phyloP scores from a whole-genome alignment of 2,113 vertebrate species.

The Sylvia atricapilla region DNA sequence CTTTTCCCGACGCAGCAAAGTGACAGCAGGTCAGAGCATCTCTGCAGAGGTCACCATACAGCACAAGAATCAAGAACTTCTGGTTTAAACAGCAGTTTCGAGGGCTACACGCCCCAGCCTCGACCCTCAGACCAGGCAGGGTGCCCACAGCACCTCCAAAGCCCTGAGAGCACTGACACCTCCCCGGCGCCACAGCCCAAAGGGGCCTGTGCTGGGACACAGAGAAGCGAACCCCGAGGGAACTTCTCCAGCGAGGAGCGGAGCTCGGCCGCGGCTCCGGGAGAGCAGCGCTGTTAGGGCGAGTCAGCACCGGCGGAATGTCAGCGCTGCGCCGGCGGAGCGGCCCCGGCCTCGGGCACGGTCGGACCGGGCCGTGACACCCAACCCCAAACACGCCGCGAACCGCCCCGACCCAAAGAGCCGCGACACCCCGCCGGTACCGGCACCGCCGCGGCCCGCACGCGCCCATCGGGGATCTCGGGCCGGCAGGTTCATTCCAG shows the following conservation, averaged over 20 bases:
- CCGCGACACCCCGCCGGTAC: neutral
- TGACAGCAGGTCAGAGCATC: neutral
- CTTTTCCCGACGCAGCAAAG: fast-evolving
- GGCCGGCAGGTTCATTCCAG: neutral
- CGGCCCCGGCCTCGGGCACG: fast-evolving
- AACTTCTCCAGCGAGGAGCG: neutral
- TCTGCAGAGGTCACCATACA: fast-evolving
- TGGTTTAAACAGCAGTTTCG: fast-evolving
- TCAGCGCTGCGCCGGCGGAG: fast-evolving
- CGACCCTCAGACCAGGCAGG: neutral
- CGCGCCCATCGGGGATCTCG: neutral
- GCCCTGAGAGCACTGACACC: fast-evolving
- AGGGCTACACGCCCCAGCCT: neutral
- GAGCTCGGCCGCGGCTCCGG: neutral
- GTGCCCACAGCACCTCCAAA: fast-evolving
- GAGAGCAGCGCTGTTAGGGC: neutral
- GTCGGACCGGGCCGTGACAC: neutral
- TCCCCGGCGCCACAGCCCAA: fast-evolving
- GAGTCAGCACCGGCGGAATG: fast-evolving
- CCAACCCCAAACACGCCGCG: neutral
- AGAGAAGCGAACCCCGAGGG: neutral
- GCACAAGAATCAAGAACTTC: fast-evolving
- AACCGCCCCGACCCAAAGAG: neutral
- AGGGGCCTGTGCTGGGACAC: fast-evolving
- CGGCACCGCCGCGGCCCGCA: neutral